phyloP scores from a whole-genome alignment of 2,888 invertebrate species.

The Thera obeliscata region DNA sequence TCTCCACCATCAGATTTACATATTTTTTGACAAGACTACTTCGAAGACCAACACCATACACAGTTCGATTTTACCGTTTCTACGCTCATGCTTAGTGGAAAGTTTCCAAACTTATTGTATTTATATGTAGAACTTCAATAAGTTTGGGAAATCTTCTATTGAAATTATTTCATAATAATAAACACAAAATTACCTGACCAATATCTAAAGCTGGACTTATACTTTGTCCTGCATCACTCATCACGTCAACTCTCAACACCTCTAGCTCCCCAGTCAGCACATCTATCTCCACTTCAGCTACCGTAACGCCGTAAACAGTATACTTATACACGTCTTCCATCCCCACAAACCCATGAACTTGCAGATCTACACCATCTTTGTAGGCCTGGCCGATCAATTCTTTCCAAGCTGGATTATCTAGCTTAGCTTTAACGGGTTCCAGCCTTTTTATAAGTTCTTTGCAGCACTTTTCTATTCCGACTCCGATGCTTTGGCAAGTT shows the following conservation, averaged over 20 bases:
- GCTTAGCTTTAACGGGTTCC: conserved; percentile 40
- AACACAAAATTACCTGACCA: conserved; percentile 78
- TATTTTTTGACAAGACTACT: too few relatives aligned
- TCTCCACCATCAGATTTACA: background rate
- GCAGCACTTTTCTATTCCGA: conserved; percentile 48
- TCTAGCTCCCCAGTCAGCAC: conserved; percentile 88
- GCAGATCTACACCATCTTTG: conserved; percentile 56
- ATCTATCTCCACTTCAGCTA: conserved; percentile 89
- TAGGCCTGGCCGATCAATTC: conserved; percentile 77
- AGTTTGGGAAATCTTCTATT: too few relatives aligned
- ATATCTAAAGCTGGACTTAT: conserved; percentile 87
- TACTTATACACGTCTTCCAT: conserved; percentile 43
- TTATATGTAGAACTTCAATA: too few relatives aligned
- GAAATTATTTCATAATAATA: too few relatives aligned
- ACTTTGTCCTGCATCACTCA: conserved; percentile 87
- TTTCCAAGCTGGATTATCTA: conserved; percentile 72
- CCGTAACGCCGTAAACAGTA: conserved; percentile 79
- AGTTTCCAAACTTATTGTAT: too few relatives aligned
- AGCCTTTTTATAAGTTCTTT: conserved; percentile 43
- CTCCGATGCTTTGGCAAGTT: conserved; percentile 52
- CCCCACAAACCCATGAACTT: conserved; percentile 50
- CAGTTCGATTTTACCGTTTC: too few relatives aligned
- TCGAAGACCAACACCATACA: too few relatives aligned
- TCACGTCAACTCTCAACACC: conserved; percentile 84
- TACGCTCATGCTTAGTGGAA: too few relatives aligned